Percentiles rank a stretch among this genome's conserved stretches.
These are phyloP conservation scores for Galbula dea DNA, from an alignment of 2,113 vertebrate genomes.

Conservation along the genomic window DNA sequence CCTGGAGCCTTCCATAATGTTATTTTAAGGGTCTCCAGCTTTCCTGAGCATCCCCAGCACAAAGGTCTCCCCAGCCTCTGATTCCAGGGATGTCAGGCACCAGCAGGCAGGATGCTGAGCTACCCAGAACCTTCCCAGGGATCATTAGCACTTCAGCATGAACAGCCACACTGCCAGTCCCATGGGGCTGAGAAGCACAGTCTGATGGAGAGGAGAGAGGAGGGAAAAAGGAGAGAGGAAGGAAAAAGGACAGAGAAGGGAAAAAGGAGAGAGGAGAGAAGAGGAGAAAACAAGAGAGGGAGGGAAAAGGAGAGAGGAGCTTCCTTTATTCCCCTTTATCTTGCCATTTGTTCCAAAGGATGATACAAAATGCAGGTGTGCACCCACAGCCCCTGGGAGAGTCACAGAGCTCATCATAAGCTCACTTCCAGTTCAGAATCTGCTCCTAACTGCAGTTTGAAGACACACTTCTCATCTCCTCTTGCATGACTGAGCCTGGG, in stretches of 20 bases:
- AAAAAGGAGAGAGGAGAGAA: too few species aligned
- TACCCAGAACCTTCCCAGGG: background rate
- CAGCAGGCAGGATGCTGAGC: background rate
- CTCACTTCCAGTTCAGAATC: background rate
- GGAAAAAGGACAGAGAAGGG: too few species aligned
- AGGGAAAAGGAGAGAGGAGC: background rate
- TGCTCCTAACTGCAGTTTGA: background rate
- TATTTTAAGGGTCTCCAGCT: background rate
- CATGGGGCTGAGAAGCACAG: background rate
- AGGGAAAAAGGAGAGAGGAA: too few species aligned
- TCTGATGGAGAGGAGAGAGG: background rate
- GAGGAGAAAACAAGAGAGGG: too few species aligned
- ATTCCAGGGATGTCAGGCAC: background rate
- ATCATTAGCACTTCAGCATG: background rate
- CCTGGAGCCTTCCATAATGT: background rate
- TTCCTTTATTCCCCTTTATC: background rate
- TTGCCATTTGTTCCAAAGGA: background rate
- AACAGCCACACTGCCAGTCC: background rate
- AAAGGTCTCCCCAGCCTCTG: background rate
- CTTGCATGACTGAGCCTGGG: background rate
- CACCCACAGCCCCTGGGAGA: background rate
- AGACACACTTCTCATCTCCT: background rate
- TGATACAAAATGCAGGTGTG: rapidly evolving
- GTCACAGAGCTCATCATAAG: too few species aligned
- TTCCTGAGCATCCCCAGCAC: background rate